Evolutionary conservation across 2,888 invertebrate genomes (phyloP).

Genomic region (Zonitis immaculata): DNA sequence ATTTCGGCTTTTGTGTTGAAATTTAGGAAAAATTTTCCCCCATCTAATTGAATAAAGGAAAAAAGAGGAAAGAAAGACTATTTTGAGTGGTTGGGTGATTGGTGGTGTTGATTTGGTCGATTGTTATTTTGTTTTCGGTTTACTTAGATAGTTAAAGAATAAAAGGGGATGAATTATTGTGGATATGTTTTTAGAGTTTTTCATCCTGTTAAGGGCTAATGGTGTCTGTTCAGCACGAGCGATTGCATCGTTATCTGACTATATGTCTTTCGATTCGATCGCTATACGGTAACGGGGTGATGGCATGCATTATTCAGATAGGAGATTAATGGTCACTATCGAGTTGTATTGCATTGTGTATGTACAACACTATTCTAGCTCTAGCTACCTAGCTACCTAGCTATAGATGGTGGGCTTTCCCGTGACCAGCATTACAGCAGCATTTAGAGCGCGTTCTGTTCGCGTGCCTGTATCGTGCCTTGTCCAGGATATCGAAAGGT

Average conservation of each 20-base stretch:
- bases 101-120: constrained; percentile 2
- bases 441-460: constrained; percentile 25
- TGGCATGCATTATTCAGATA: constrained; percentile 41
- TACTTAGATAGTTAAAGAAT: background rate
- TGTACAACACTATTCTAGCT: constrained; percentile 29
- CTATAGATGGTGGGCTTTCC: constrained; percentile 29
- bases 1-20: constrained; percentile 1
- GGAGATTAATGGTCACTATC: constrained; percentile 37
- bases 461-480: constrained; percentile 24
- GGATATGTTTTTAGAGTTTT: constrained; percentile 17
- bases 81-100: constrained; percentile 1
- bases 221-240: constrained; percentile 35
- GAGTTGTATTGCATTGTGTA: constrained; percentile 35
- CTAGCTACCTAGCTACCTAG: no score
- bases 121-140: background rate
- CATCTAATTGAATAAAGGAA: background rate
- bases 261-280: constrained; percentile 35
- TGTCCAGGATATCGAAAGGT: constrained; percentile 17
- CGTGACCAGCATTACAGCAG: constrained; percentile 23
- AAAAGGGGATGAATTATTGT: constrained; percentile 9
- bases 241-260: constrained; percentile 32
- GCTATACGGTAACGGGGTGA: constrained; percentile 33
- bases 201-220: constrained; percentile 32
- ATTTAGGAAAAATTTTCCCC: background rate
- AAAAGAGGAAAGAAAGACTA: constrained; percentile 2